Evolutionary conservation across 2,797 vertebrate genomes (phyloP), one percentile per base, ranked within the genome.

Genomic region (Telmatherina bonti): DNA sequence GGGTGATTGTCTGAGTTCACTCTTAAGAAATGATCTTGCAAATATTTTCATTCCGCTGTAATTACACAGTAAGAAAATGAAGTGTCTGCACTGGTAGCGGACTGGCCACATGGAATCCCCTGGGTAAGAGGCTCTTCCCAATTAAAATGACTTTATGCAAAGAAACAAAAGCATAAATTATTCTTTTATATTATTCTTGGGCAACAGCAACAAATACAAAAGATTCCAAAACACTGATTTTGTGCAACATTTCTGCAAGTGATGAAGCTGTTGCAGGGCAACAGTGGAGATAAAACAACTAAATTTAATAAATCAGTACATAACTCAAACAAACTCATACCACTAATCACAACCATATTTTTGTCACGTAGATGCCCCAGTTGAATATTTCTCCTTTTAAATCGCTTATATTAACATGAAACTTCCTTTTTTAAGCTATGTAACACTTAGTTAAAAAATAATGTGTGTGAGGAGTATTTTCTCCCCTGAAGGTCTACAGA

Each of bases 1-100:
- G 24, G 2, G 10, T 72, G 73, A 64, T 80, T 86, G 60, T 77
- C 78, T 74, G 66, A 84, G 26, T 63, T 45, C 67, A 63, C 15
- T 54, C n/a, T 41, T 82, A 24, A 70, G 66, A 78, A 75, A 74
- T 55, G 45, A 83, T 88, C 70, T 71, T 71, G 74, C 73, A 70
- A 82, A 69, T 80, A 71, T 82, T 85, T 87, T 85, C 72, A 80
- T 88, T 90, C 81, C 74, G 70, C 67, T 63, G 18, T 90, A 89
- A 90, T 84, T 70, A 87, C 76, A 76, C 52, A 70, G 78, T 59
- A 59, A 75, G 68, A 62, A 69, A 60, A 62, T 66, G 4, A 57
- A 81, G 53, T 70, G 66, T 79, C 69, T 68, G 24, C 24, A 30
- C 35, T 70, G 60, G 62, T 62, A 70, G 45, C 43, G 35, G 52